Percentiles rank a stretch among this genome's conserved stretches.
phyloP scores from a whole-genome alignment of 2,888 invertebrate genomes.

The Euproctis similis region DNA sequence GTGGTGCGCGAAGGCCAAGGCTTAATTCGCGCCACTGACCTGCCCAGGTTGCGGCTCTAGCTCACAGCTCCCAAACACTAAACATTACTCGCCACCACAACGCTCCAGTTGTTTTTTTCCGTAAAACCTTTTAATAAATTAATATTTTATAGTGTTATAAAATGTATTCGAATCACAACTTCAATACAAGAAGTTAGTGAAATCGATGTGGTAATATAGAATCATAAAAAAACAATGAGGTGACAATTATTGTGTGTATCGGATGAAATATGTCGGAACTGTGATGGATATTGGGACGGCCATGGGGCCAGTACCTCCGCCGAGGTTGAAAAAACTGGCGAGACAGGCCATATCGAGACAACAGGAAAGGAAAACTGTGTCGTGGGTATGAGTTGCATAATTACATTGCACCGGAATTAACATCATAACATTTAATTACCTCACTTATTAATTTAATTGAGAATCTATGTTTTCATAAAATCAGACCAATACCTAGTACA shows the following conservation, averaged over 20 bases:
- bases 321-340: conserved; percentile 63
- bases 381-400: conserved; percentile 48
- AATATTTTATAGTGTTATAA: conserved; percentile 16
- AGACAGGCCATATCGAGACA: conserved; percentile 49
- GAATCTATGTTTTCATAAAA: too few relatives aligned
- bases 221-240: conserved; percentile 18
- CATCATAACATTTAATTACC: too few relatives aligned
- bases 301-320: conserved; percentile 57
- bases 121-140: conserved; percentile 1
- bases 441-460: too few relatives aligned
- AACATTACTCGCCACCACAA: conserved; percentile 19
- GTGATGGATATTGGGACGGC: conserved; percentile 38
- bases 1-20: conserved; percentile 68
- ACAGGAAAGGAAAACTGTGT: conserved; percentile 51
- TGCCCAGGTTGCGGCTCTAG: too few relatives aligned
- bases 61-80: conserved; percentile 20
- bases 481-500: too few relatives aligned
- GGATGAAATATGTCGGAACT: conserved; percentile 14
- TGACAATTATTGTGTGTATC: conserved; percentile 21
- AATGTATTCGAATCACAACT: conserved; percentile 45
- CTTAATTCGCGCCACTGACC: conserved; percentile 48
- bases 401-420: too few relatives aligned
- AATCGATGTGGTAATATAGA: conserved; percentile 33
- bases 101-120: conserved; percentile 24
- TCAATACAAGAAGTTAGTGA: conserved; percentile 50